These are phyloP conservation scores for Vanessa atalanta DNA, from an alignment of 1,140 invertebrate species.

Conservation along the genomic window DNA sequence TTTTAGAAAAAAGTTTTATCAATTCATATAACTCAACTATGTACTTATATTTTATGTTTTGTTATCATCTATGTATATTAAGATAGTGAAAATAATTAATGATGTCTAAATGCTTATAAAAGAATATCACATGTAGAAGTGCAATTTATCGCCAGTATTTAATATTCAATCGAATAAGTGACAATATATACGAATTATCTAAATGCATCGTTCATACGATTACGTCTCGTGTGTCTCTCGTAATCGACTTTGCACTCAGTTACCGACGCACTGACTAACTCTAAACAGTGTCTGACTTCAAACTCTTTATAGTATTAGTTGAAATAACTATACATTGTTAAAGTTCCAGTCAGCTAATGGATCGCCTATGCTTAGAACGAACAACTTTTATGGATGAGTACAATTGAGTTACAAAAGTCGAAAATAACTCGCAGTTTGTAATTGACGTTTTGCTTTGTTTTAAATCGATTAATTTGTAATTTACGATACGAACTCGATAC, in stretches of 20 bases:
- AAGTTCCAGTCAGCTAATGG: constrained; percentile 65
- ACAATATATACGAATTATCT: not conserved
- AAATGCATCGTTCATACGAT: not conserved
- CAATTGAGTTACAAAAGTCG: constrained; percentile 58
- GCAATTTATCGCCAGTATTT: not conserved
- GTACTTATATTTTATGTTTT: too few relatives aligned
- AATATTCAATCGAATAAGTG: not conserved
- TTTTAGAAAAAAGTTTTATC: too few relatives aligned
- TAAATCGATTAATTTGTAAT: not conserved
- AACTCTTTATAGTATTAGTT: constrained; percentile 74
- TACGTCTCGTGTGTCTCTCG: not conserved
- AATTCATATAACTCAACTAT: too few relatives aligned
- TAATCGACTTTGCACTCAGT: constrained; percentile 63
- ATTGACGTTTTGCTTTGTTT: constrained; percentile 6
- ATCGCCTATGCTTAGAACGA: constrained; percentile 67
- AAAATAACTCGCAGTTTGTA: constrained; percentile 46
- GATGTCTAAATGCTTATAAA: too few relatives aligned
- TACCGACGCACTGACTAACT: constrained; percentile 56
- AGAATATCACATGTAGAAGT: too few relatives aligned
- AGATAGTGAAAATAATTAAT: too few relatives aligned
- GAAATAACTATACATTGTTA: constrained; percentile 66
- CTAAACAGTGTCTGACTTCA: constrained; percentile 47
- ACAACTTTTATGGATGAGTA: constrained; percentile 68
- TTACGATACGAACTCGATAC: not conserved
- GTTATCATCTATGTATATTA: too few relatives aligned